A percentile compares a stretch with the other conserved stretches of the same genome.
Conservation (phyloP, 30 jellyfish, hydroid and myxozoan species). For the Cassiopea andromeda region DNA sequence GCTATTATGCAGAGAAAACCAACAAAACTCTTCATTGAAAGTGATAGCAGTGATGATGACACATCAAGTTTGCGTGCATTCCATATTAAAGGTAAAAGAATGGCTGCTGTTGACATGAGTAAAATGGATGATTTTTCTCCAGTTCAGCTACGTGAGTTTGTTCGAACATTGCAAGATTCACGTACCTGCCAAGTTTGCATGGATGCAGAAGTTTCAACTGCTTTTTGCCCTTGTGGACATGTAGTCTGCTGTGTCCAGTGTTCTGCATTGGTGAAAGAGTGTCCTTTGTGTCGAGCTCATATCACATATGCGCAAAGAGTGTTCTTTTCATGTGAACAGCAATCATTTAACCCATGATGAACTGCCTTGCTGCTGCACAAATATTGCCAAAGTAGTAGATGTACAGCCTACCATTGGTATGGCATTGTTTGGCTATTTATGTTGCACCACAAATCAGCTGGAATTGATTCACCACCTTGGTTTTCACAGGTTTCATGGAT, state of each 20-base stretch:
- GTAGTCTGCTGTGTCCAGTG: slow-evolving; percentile 96
- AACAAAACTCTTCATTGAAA: slow-evolving; percentile 43
- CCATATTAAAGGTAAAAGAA: slow-evolving; percentile 28
- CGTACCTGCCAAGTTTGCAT: slow-evolving; percentile 97
- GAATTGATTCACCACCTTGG: too few relatives aligned
- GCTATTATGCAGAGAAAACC: slow-evolving; percentile 62
- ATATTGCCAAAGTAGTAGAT: too few relatives aligned
- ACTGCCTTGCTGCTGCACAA: too few relatives aligned
- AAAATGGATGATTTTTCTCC: slow-evolving; percentile 63
- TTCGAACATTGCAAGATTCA: slow-evolving; percentile 80
- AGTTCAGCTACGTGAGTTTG: slow-evolving; percentile 90
- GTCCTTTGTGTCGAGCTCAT: slow-evolving; percentile 98
- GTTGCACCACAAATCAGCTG: too few relatives aligned
- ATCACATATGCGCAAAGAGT: slow-evolving; percentile 98
- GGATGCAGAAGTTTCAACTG: slow-evolving; percentile 94
- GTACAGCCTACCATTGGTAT: too few relatives aligned
- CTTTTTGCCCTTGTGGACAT: slow-evolving; percentile 99
- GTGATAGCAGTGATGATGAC: slow-evolving; percentile 61
- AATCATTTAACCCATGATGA: neutral
- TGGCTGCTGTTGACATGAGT: slow-evolving; percentile 37
- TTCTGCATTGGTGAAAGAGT: slow-evolving; percentile 97
- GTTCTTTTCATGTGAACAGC: slow-evolving; percentile 79
- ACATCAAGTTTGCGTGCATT: neutral
- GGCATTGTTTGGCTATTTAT: too few relatives aligned
- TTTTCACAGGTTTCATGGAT: too few relatives aligned